Base-by-base conservation (phyloP, 2,113 vertebrate genomes). In the Ondatra zibethicus region DNA sequence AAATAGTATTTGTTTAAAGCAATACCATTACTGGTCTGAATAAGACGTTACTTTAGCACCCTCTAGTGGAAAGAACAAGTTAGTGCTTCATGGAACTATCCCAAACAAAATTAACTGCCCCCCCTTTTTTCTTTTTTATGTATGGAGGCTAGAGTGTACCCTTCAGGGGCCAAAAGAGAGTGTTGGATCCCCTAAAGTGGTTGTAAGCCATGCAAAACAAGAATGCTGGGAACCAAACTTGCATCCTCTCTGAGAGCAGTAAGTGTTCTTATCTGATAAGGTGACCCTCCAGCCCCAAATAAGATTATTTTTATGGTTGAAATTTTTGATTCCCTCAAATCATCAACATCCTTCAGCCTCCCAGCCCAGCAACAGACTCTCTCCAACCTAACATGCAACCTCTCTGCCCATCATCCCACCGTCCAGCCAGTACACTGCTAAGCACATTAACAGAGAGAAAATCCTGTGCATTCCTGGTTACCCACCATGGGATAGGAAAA, bases 11-110 rank as follows among this genome's bases (percentile, higher is more conserved):
- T 92, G 19, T 81, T 89, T 39, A 95, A 13, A 88, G 55, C 36
- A 77, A 84, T 39, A 91, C 36, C 47, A 84, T 73, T 87, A 29
- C 42, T 73, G 45, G 52, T 61, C 68, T 65, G 55, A 82, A 50
- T 93, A 85, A 88, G 58, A 93, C 77, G 12, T 81, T 12, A 31
- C 63, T 91, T 75, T 87, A 91, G 93, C 42, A 85, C 90, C 97
- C 92, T 96, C 96, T 97, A 97, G 90, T 97, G 95, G 96, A 92
- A 94, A 93, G 78, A 97, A 91, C 50, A 27, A 50, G 45, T 91
- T 77, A 75, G 50, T 17, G 52, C 36, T 58, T 93, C 66, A 4
- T 0, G 27, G n/a, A 50, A 89, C 50, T 68, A 45, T 61, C 36
- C 36, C 5, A 73, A 78, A 80, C 1, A 16, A 87, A 31, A 47